Conservation (phyloP, 2,888 invertebrate species). For the Clepsis dumicolana region DNA sequence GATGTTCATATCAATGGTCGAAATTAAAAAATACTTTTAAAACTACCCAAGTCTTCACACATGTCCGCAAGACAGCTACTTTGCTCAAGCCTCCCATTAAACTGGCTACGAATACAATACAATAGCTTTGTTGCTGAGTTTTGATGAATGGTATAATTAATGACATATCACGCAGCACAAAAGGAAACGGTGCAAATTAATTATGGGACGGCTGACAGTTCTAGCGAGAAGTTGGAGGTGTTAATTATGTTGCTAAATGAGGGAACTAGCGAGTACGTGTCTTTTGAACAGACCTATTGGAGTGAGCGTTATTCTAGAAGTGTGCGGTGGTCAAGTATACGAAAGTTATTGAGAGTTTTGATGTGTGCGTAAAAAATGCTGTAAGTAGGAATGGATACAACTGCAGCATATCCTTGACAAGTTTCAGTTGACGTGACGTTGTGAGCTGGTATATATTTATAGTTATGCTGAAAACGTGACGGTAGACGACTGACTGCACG, state of each 20-base stretch:
- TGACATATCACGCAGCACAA: constrained; percentile 36
- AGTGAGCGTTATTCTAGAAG: background rate
- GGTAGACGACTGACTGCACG: too few species aligned
- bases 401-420: too few species aligned
- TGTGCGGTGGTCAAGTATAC: too few species aligned
- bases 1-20: background rate
- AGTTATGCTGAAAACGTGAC: too few species aligned
- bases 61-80: constrained; percentile 1
- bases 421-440: too few species aligned
- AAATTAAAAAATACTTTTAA: background rate
- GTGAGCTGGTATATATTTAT: too few species aligned
- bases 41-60: background rate
- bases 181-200: constrained; percentile 35
- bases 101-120: constrained; percentile 16
- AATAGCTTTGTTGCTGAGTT: constrained; percentile 41
- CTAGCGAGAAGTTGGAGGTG: constrained; percentile 25
- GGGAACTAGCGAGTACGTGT: constrained; percentile 7
- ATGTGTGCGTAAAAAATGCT: too few species aligned
- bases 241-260: constrained; percentile 39
- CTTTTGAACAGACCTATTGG: background rate
- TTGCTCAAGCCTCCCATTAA: constrained; percentile 11
- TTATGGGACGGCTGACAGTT: constrained; percentile 20
- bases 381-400: too few species aligned
- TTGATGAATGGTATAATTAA: constrained; percentile 41
- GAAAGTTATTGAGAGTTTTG: too few species aligned